Conservation (phyloP, 2,113 vertebrate genomes). For the Mesoclemmys tuberculata region DNA sequence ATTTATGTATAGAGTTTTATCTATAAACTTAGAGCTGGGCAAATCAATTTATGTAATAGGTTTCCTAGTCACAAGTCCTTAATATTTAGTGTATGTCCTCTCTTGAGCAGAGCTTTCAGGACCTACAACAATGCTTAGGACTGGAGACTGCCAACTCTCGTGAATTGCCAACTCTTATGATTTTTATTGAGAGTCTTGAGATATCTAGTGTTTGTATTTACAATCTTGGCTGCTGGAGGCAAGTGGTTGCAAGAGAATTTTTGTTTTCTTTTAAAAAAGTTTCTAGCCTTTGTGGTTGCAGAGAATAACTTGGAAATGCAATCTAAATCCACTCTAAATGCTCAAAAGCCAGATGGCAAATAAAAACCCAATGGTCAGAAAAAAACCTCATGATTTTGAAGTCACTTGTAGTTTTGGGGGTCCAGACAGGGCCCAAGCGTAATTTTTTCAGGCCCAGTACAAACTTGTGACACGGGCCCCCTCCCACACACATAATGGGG, state of each 20-base stretch:
- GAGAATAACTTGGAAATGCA: slow-evolving; percentile 46
- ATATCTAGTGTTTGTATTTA: slow-evolving; percentile 20
- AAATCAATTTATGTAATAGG: not conserved
- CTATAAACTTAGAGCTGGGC: not conserved
- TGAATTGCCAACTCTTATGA: not conserved
- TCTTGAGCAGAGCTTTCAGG: slow-evolving; percentile 10
- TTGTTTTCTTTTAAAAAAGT: slow-evolving; percentile 38
- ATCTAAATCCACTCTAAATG: slow-evolving; percentile 28
- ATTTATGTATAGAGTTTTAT: not conserved
- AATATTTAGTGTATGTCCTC: not conserved
- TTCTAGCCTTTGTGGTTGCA: slow-evolving; percentile 40
- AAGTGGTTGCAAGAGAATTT: slow-evolving; percentile 11
- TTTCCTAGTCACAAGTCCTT: not conserved
- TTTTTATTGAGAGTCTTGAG: slow-evolving; percentile 23
- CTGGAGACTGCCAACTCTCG: slow-evolving; percentile 3
- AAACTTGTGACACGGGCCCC: no score
- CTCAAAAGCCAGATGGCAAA: slow-evolving; percentile 2
- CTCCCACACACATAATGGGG: no score
- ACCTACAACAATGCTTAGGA: not conserved
- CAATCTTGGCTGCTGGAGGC: slow-evolving; percentile 26
- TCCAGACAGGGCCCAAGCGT: no score
- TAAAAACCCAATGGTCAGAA: slow-evolving; percentile 6
- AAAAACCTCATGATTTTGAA: not conserved
- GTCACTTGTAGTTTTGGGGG: not conserved
- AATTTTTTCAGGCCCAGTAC: no score